phyloP scores from a whole-genome alignment of 1,140 invertebrate genomes.

The Brachionus asplanchnoidis region DNA sequence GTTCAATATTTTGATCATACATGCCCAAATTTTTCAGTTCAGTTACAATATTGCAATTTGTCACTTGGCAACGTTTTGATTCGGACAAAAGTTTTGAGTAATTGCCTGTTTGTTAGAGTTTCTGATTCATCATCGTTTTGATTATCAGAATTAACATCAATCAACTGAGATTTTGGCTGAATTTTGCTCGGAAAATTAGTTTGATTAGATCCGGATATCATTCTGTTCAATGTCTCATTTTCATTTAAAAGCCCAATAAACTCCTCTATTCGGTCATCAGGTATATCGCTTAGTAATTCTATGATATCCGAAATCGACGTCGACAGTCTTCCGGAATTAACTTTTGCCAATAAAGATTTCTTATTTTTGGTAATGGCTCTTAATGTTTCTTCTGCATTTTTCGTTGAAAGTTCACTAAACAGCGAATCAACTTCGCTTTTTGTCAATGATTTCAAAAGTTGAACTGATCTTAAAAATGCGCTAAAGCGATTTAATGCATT shows the following conservation, averaged over 20 bases:
- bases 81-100: not conserved
- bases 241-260: not conserved
- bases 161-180: not conserved
- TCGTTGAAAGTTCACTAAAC: not conserved
- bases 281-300: not conserved
- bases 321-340: not conserved
- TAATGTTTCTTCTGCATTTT: not conserved
- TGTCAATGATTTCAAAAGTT: not conserved
- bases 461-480: no score
- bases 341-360: not conserved
- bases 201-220: not conserved
- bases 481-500: no score
- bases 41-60: not conserved
- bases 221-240: not conserved
- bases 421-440: not conserved
- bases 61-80: not conserved
- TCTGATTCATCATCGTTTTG: not conserved
- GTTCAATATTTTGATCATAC: not conserved
- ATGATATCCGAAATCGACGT: not conserved
- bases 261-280: not conserved
- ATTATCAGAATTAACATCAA: not conserved
- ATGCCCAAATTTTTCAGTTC: not conserved
- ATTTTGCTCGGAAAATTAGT: no score
- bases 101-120: not conserved
- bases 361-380: not conserved